Base-by-base conservation (phyloP, 2,113 vertebrate genomes). In the Castor canadensis region DNA sequence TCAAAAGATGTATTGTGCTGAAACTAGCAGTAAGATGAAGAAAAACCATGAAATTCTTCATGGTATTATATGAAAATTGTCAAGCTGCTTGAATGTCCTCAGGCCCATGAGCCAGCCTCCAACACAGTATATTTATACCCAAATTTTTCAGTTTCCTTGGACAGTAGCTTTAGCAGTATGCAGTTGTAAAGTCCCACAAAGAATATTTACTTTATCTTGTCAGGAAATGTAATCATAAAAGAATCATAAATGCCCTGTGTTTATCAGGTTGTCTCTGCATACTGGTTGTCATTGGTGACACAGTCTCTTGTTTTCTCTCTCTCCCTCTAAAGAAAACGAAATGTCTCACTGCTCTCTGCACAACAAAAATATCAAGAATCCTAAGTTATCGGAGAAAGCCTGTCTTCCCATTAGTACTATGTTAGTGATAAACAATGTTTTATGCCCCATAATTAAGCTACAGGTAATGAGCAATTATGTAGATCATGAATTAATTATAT, bases 391-490 rank as follows among this genome's bases (percentile, higher is more conserved):
- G 56, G 95, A 96, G 95, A 91, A 87, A 96, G 97, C 97, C 86
- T 82, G 97, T 90, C 95, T 96, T 96, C 97, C 97, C 4, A 26
- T 98, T 97, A 97, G 97, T 88, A 96, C 93, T 93, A 84, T 87
- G 96, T 93, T 98, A 97, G 97, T 97, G 97, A 98, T 97, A 98
- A 98, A 98, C 98, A 98, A 96, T 97, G 97, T 97, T 98, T 98
- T 98, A 98, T 88, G 97, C 89, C 97, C 97, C 96, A 95, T 98
- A 97, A 98, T 98, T 98, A 98, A 98, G 97, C 98, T 97, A 98
- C 98, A 98, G 98, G 98, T 98, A 98, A 97, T 97, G 98, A 98
- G 97, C 97, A 56, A 98, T 98, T 98, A 97, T 96, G 97, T 79
- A 97, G 97, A 96, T 98, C 97, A 97, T 97, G 98, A 98, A 98